Percentiles rank a stretch among this genome's conserved stretches.
Conservation (phyloP, 2,113 vertebrate genomes). For the Perognathus longimembris region DNA sequence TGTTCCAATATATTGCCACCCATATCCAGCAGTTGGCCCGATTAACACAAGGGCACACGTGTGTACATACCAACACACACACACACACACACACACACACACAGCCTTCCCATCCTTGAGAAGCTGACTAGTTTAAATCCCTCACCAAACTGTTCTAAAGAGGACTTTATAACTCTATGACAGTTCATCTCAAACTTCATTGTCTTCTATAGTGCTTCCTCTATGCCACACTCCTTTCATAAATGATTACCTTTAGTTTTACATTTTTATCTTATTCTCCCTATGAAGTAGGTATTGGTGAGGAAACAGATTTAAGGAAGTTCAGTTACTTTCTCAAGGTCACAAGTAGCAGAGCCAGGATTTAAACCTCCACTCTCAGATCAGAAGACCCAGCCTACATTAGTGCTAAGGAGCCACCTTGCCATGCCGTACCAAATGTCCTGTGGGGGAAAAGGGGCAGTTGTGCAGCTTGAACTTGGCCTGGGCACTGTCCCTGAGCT, state of each 20-base stretch:
- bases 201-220: background rate
- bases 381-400: background rate
- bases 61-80: background rate
- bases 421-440: background rate
- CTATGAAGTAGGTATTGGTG: background rate
- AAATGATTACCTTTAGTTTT: background rate
- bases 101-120: background rate
- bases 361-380: background rate
- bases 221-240: background rate
- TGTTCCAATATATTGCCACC: conserved; percentile 26
- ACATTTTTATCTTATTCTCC: background rate
- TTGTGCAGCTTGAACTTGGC: no score
- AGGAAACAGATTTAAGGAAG: conserved; percentile 30
- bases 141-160: conserved; percentile 1
- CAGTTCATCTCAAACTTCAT: background rate
- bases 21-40: background rate
- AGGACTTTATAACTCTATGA: background rate
- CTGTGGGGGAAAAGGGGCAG: no score
- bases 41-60: background rate
- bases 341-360: background rate
- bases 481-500: no score
- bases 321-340: conserved; percentile 34
- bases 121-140: no score
- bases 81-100: no score
- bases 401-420: background rate